Percentiles rank a stretch among this genome's conserved stretches.
These are phyloP conservation scores for Drosophila sturtevanti DNA, from an alignment of 1,140 invertebrate species.

Conservation along the genomic window DNA sequence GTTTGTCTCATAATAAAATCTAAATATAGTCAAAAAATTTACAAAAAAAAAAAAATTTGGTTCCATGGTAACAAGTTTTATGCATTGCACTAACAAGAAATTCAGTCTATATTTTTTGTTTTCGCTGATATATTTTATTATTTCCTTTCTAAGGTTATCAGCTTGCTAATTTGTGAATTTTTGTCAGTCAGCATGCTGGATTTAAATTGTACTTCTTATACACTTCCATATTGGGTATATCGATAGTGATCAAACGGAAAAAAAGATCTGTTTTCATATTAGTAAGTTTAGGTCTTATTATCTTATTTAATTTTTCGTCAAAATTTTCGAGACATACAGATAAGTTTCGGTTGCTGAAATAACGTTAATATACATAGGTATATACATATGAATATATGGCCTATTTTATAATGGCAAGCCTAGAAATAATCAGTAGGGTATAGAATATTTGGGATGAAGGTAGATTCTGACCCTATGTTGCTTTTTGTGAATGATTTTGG, in stretches of 20 bases:
- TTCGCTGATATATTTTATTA: neutral
- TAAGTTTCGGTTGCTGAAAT: too few relatives aligned
- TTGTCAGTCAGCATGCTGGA: neutral
- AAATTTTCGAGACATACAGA: too few relatives aligned
- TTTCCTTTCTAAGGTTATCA: slow-evolving; percentile 1
- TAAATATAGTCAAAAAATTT: neutral
- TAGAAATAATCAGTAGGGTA: neutral
- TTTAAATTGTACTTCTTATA: neutral
- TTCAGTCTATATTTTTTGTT: neutral
- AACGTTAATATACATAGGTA: too few relatives aligned
- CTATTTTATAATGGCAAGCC: too few relatives aligned
- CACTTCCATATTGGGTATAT: neutral
- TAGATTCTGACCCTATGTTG: neutral
- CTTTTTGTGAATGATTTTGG: neutral
- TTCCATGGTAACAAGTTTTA: neutral
- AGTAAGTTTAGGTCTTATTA: too few relatives aligned
- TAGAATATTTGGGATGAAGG: neutral
- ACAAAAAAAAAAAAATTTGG: neutral
- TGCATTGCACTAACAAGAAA: neutral
- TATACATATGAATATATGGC: too few relatives aligned
- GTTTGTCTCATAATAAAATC: neutral
- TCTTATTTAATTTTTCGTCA: too few relatives aligned
- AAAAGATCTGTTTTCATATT: too few relatives aligned
- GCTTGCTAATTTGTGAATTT: slow-evolving; percentile 1
- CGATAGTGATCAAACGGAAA: too few relatives aligned